Conservation (phyloP, 2,888 invertebrate genomes). For the Eledone cirrhosa region DNA sequence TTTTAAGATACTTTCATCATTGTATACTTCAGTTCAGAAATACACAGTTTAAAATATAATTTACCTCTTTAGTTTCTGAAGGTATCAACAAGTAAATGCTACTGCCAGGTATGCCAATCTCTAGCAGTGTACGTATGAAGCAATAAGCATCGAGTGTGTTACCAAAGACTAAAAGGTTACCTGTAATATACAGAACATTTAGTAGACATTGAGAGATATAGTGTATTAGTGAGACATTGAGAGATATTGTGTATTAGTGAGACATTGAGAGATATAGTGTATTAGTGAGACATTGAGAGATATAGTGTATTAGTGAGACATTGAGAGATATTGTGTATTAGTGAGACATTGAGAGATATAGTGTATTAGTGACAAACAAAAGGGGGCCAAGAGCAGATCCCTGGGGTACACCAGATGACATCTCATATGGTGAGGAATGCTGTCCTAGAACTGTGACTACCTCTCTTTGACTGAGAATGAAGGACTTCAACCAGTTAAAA, state of each 20-base stretch:
- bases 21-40: too few relatives aligned
- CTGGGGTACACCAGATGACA: too few relatives aligned
- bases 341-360: background rate
- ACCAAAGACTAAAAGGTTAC: constrained; percentile 74
- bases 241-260: background rate
- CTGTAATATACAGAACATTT: constrained; percentile 38
- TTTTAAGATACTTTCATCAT: too few relatives aligned
- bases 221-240: too few relatives aligned
- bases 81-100: constrained; percentile 72
- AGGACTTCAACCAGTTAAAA: too few relatives aligned
- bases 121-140: constrained; percentile 74
- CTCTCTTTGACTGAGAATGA: too few relatives aligned
- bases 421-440: too few relatives aligned
- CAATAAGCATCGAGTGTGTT: constrained; percentile 75
- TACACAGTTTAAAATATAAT: too few relatives aligned
- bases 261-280: background rate
- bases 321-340: background rate
- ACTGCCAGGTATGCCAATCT: constrained; percentile 71
- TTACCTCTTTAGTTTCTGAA: constrained; percentile 51
- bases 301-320: background rate
- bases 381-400: too few relatives aligned
- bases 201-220: too few relatives aligned
- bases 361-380: background rate
- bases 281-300: background rate
- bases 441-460: too few relatives aligned